These are phyloP conservation scores for Dusona sp. DNA, from an alignment of 2,888 invertebrate species.

Conservation along the genomic window DNA sequence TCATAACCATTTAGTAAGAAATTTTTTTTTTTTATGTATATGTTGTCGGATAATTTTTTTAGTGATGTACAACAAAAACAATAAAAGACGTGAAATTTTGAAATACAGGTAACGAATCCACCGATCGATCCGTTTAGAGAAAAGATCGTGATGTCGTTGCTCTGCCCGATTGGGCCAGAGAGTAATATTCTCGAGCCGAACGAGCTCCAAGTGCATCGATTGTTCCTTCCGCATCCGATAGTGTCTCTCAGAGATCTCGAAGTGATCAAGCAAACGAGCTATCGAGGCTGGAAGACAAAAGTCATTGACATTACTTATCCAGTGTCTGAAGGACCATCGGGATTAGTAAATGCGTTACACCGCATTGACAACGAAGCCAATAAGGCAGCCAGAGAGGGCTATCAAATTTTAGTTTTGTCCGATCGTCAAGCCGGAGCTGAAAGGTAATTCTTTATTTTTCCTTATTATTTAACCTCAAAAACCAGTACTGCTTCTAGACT, in stretches of 20 bases:
- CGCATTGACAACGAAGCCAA: constrained; percentile 93
- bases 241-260: constrained; percentile 96
- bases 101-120: constrained; percentile 95
- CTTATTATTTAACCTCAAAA: background rate
- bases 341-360: constrained; percentile 92
- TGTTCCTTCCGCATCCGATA: constrained; percentile 97
- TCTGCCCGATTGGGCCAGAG: constrained; percentile 98
- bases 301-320: constrained; percentile 96
- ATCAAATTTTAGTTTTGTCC: constrained; percentile 94
- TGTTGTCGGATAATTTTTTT: too few relatives aligned
- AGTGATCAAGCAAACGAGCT: constrained; percentile 92
- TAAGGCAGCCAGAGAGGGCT: constrained; percentile 91
- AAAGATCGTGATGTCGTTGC: constrained; percentile 99
- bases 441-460: constrained; percentile 74
- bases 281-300: constrained; percentile 95
- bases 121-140: constrained; percentile 99
- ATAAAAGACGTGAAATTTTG: background rate
- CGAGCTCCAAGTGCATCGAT: constrained; percentile 93
- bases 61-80: too few relatives aligned
- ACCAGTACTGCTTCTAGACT: background rate
- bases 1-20: too few relatives aligned
- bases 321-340: constrained; percentile 89
- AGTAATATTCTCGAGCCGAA: constrained; percentile 97
- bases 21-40: too few relatives aligned
- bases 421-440: constrained; percentile 90